phyloP scores from a whole-genome alignment of 2,797 vertebrate genomes.

The Sphenodon punctatus region DNA sequence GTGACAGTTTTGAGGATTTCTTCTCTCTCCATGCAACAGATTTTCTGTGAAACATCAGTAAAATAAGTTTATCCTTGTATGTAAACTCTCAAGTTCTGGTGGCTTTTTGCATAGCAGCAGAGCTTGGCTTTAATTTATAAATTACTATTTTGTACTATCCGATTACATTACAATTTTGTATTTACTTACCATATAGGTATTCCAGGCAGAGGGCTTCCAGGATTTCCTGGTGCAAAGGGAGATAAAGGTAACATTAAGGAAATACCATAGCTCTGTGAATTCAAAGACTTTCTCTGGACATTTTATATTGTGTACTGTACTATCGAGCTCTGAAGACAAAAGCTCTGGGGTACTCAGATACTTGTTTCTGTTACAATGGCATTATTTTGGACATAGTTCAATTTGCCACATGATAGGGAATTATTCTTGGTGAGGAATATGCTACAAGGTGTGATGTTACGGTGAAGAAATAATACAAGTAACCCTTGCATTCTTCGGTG shows the following conservation, averaged over 20 bases:
- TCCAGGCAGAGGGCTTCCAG: conserved; percentile 86
- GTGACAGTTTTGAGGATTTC: too few relatives aligned
- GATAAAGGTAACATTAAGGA: conserved; percentile 82
- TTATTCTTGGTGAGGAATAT: conserved; percentile 38
- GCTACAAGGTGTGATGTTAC: conserved; percentile 44
- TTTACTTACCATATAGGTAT: conserved; percentile 74
- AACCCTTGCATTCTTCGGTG: conserved; percentile 20
- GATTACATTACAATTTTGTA: too few relatives aligned
- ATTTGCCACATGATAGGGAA: conserved; percentile 54
- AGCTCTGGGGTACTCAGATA: conserved; percentile 33
- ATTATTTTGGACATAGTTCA: conserved; percentile 33
- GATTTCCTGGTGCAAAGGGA: conserved; percentile 81
- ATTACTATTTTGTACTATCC: not conserved
- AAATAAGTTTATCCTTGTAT: too few relatives aligned
- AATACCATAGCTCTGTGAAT: not conserved
- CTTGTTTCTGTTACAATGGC: conserved; percentile 41
- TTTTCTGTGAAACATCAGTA: too few relatives aligned
- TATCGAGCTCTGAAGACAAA: conserved; percentile 15
- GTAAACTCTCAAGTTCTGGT: too few relatives aligned
- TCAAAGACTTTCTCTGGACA: not conserved
- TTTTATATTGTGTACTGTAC: not conserved
- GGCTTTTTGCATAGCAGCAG: not conserved
- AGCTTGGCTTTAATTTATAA: conserved; percentile 1
- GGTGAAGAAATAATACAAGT: conserved; percentile 42
- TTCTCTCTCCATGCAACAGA: too few relatives aligned